Conservation (phyloP, 1,140 invertebrate genomes). For the Drosophila arizonae region DNA sequence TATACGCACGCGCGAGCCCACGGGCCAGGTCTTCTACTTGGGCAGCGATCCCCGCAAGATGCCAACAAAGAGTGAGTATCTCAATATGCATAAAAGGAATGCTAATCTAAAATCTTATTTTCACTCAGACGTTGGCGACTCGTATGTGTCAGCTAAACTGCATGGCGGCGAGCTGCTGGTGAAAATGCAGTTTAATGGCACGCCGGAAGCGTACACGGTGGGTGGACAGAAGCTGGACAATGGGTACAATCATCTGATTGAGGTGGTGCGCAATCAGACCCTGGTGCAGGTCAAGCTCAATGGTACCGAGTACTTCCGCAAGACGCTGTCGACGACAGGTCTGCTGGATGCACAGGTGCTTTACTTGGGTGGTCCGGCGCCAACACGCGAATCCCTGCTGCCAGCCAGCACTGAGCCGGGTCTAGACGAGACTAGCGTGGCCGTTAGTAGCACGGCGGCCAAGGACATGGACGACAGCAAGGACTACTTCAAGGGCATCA, state of each 20-base stretch:
- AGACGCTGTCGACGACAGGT: slow-evolving; percentile 89
- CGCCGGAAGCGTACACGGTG: slow-evolving; percentile 90
- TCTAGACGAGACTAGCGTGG: slow-evolving; percentile 41
- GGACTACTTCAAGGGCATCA: slow-evolving; percentile 95
- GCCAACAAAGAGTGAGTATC: slow-evolving; percentile 64
- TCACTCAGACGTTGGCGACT: slow-evolving; percentile 81
- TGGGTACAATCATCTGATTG: slow-evolving; percentile 93
- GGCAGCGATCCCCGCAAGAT: slow-evolving; percentile 86
- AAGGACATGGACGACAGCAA: slow-evolving; percentile 83
- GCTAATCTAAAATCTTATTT: not conserved
- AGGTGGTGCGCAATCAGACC: slow-evolving; percentile 90
- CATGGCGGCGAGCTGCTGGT: slow-evolving; percentile 90
- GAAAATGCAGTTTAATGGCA: slow-evolving; percentile 91
- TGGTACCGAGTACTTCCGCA: slow-evolving; percentile 93
- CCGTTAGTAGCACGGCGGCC: slow-evolving; percentile 75
- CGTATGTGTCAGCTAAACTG: slow-evolving; percentile 90
- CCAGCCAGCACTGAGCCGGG: slow-evolving; percentile 59
- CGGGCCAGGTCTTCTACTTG: slow-evolving; percentile 94
- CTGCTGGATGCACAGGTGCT: slow-evolving; percentile 91
- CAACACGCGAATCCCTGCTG: slow-evolving; percentile 65
- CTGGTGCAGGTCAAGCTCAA: slow-evolving; percentile 93
- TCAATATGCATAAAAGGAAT: not conserved
- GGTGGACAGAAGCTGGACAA: slow-evolving; percentile 92
- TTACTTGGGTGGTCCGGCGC: slow-evolving; percentile 89
- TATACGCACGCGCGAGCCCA: slow-evolving; percentile 91